phyloP scores from a whole-genome alignment of 2,797 vertebrate species.

The Prionace glauca region DNA sequence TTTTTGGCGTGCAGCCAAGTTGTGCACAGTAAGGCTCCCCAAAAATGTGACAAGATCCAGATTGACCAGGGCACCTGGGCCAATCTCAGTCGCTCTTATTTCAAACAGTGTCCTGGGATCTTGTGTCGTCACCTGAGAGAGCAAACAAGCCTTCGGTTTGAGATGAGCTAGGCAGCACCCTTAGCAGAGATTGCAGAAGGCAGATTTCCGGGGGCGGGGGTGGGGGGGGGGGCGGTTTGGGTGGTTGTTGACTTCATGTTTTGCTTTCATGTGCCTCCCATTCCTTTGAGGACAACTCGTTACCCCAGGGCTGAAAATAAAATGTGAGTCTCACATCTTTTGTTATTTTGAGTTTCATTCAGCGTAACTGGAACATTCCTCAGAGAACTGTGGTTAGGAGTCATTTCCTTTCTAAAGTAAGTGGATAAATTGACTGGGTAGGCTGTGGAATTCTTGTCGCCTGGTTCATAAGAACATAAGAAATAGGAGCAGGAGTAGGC shows the following conservation, averaged over 20 bases:
- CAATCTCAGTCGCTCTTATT: background rate
- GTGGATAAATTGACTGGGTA: background rate
- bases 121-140: background rate
- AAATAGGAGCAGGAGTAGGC: too few relatives aligned
- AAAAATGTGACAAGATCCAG: background rate
- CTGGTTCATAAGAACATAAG: too few relatives aligned
- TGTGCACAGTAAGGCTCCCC: background rate
- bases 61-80: background rate
- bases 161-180: background rate
- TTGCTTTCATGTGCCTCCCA: background rate
- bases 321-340: background rate
- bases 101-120: background rate
- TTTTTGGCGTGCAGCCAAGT: background rate
- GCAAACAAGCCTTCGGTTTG: background rate
- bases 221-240: too few relatives aligned
- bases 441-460: background rate
- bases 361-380: background rate
- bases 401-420: background rate
- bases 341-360: background rate
- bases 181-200: background rate
- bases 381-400: background rate
- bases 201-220: background rate
- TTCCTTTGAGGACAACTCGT: background rate
- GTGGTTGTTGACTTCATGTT: background rate
- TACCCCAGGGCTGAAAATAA: background rate